Conservation (phyloP, 2,888 invertebrate species). For the Acrobasis suavella region DNA sequence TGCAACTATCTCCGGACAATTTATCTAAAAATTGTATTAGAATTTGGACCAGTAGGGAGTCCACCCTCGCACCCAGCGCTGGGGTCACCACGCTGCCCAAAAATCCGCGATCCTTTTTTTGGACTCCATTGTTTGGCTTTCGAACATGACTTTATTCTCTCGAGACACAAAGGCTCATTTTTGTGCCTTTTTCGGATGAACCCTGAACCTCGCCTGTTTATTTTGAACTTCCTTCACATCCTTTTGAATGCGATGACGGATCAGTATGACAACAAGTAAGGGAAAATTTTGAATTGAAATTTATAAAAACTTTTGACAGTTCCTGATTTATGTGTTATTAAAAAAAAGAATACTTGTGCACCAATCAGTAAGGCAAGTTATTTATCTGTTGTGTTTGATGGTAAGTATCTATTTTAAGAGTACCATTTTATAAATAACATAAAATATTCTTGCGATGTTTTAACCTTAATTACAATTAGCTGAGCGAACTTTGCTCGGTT, state of each 20-base stretch:
- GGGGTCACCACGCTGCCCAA: conserved; percentile 21
- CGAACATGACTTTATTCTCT: conserved; percentile 20
- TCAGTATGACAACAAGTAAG: not conserved
- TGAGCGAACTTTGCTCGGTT: too few species aligned
- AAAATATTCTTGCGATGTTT: too few species aligned
- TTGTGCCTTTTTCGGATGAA: conserved; percentile 17
- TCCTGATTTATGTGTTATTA: too few species aligned
- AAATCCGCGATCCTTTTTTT: conserved; percentile 16
- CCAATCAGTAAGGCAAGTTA: too few species aligned
- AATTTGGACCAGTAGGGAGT: not conserved
- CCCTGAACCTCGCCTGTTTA: not conserved
- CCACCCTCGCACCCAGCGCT: not conserved
- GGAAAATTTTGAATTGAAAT: not conserved
- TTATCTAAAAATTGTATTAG: not conserved
- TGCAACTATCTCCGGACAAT: too few species aligned
- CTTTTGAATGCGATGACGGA: conserved; percentile 9
- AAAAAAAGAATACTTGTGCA: too few species aligned
- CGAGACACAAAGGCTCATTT: conserved; percentile 12
- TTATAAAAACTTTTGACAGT: not conserved
- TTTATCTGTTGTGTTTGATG: too few species aligned
- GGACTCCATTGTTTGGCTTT: conserved; percentile 19
- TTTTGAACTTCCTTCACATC: conserved; percentile 9
- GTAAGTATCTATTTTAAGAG: too few species aligned
- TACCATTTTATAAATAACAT: too few species aligned
- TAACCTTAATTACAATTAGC: too few species aligned